A percentile compares a stretch with the other conserved stretches of the same genome.
phyloP scores from a whole-genome alignment of 2,113 vertebrate genomes.

The Progne subis region DNA sequence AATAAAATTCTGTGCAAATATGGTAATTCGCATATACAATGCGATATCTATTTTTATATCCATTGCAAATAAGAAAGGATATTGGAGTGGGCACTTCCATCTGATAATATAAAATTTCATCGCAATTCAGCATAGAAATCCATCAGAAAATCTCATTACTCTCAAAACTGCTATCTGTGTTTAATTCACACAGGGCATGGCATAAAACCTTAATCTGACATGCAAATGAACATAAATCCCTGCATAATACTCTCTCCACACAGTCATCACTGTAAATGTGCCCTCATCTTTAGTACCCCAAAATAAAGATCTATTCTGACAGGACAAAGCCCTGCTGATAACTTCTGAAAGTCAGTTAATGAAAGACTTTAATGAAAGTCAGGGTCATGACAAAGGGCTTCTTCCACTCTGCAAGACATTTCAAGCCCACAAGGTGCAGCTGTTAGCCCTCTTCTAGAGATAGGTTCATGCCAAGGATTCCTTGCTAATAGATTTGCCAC shows the following conservation, averaged over 20 bases:
- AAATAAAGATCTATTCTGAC: neutral
- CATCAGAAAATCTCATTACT: neutral
- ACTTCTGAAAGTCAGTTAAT: slow-evolving; percentile 1
- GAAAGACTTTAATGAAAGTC: neutral
- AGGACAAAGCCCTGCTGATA: neutral
- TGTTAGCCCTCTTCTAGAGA: neutral
- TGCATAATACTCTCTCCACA: neutral
- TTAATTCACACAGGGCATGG: neutral
- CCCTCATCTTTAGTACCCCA: neutral
- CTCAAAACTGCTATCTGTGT: neutral
- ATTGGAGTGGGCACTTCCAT: neutral
- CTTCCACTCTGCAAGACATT: neutral
- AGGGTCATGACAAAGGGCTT: neutral
- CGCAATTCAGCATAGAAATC: neutral
- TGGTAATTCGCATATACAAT: neutral
- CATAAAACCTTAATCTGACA: neutral
- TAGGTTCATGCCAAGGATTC: neutral
- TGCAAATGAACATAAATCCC: neutral
- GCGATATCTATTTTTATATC: neutral
- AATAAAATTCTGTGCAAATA: neutral
- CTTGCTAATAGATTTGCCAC: neutral
- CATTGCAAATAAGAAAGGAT: neutral
- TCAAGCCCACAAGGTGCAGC: slow-evolving; percentile 32
- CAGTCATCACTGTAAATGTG: neutral
- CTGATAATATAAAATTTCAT: neutral